These are phyloP conservation scores for Agapornis roseicollis DNA, from an alignment of 2,113 vertebrate species.

Conservation along the genomic window DNA sequence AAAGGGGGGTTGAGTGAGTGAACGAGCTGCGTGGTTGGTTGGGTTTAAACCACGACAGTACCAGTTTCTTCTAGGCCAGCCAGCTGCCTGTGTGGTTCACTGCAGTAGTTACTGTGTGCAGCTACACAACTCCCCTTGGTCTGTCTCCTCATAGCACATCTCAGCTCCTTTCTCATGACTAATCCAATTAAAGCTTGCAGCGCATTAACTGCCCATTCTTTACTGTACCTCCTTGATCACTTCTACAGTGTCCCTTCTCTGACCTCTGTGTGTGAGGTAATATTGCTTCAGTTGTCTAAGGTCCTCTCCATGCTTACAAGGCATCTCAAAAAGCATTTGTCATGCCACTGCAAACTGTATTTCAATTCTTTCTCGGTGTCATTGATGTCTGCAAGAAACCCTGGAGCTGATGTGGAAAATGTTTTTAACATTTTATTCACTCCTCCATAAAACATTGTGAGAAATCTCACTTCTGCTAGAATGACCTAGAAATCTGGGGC, in stretches of 20 bases:
- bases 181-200: neutral
- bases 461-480: neutral
- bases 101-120: neutral
- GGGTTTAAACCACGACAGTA: too few relatives aligned
- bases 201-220: neutral
- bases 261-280: neutral
- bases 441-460: neutral
- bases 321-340: neutral
- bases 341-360: neutral
- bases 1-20: too few relatives aligned
- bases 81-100: rapidly evolving
- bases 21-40: too few relatives aligned
- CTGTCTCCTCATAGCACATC: neutral
- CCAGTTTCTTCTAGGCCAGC: neutral
- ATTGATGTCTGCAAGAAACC: neutral
- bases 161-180: neutral
- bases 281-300: neutral
- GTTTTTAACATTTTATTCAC: neutral
- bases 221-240: neutral
- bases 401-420: neutral
- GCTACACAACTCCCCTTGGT: neutral
- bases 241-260: neutral
- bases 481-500: neutral
- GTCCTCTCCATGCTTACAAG: neutral
- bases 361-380: neutral